Evolutionary conservation across 2,113 vertebrate species (phyloP), one percentile per base, ranked within the genome.

Genomic region (Argyrosomus japonicus): DNA sequence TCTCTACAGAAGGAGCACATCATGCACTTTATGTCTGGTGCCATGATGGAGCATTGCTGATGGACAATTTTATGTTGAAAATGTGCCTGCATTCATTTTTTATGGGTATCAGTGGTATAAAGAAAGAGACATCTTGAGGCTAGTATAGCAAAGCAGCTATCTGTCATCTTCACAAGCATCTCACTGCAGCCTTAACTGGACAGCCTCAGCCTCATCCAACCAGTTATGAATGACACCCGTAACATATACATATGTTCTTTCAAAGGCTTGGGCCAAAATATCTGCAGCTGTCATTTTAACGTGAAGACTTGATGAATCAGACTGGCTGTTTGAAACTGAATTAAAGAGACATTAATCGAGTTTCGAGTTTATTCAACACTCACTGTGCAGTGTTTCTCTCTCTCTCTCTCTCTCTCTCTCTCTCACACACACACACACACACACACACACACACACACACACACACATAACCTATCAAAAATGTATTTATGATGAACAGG

Each of bases 201-300:
- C 27, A 53, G 57, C 32, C 51, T 23, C 12, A 29, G 17, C 23
- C 23, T 56, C 58, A 25, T 67, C 47, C 21, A 54, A 43, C 17
- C 1, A 13, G 9, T 9, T 47, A 25, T 58, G 6, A 64, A 56
- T 68, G 72, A 73, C 18, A 61, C 45, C 60, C 5, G 23, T 6
- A 43, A 73, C 32, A 17, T 69, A 40, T 3, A 1, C 64, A 56
- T 68, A 9, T 57, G 21, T 17, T 48, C 27, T 65, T 40, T 40
- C 15, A 63, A 18, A 18, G 7, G 23, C 56, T 12, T 12, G 23
- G n/a, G 60, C 43, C 0, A 65, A 75, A 81, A 47, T 77, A 77
- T 72, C 48, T 68, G 23, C 48, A 57, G 23, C 29, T 69, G 50
- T 60, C 56, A 64, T 63, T 79, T 50, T 54, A 6, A 77, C 69